Evolutionary conservation across 2,797 vertebrate genomes (phyloP).

Genomic region (Peromyscus aztecus): DNA sequence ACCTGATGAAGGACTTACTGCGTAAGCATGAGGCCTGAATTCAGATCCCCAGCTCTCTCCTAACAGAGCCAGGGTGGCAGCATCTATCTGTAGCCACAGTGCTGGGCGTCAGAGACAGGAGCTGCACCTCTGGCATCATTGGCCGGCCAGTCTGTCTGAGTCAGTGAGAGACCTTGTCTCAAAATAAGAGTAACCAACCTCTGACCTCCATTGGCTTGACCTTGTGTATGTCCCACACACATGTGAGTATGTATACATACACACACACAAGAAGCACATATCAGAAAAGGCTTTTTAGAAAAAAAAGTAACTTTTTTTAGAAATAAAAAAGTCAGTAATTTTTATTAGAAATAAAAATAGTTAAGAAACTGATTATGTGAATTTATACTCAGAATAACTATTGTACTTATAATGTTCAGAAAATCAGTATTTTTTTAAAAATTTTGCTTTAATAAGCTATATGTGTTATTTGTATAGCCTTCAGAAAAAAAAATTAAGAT

Average conservation of each 20-base stretch:
- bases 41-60: neutral
- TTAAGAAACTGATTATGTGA: neutral
- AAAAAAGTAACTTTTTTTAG: neutral
- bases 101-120: neutral
- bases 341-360: constrained; percentile 46
- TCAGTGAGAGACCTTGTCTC: too few species aligned
- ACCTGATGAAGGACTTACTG: too few species aligned
- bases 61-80: neutral
- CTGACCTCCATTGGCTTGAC: neutral
- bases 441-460: neutral
- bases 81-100: neutral
- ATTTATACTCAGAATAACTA: constrained; percentile 28
- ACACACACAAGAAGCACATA: neutral
- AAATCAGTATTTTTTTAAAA: neutral
- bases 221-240: neutral
- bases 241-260: too few species aligned
- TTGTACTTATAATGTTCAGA: neutral
- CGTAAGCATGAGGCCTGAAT: neutral
- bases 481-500: neutral
- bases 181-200: neutral
- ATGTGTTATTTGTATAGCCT: constrained; percentile 13
- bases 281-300: neutral
- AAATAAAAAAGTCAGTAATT: neutral
- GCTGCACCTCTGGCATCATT: too few species aligned
- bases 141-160: neutral